Conservation (phyloP, 2,888 invertebrate species). For the Eurytoma californica region DNA sequence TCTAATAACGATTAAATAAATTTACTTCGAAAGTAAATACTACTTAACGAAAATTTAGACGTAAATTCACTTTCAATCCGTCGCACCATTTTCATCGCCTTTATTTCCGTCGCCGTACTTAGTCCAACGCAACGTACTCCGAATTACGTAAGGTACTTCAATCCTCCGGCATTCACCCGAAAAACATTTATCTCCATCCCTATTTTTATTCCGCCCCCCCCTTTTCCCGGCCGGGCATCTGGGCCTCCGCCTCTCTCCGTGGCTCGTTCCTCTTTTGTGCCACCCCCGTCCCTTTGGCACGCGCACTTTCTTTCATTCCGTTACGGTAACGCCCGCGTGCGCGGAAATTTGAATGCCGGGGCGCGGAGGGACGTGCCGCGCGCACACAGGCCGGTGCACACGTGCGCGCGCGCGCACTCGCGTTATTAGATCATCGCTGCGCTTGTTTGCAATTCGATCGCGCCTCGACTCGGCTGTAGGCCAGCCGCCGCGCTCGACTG, state of each 20-base stretch:
- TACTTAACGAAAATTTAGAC: too few relatives aligned
- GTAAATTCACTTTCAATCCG: too few relatives aligned
- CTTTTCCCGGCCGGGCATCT: background rate
- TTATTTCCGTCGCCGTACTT: too few relatives aligned
- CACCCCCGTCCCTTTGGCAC: background rate
- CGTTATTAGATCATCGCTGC: constrained; percentile 59
- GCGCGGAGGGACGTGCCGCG: constrained; percentile 11
- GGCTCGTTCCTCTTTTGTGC: constrained; percentile 15
- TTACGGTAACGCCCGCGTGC: constrained; percentile 28
- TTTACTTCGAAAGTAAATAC: too few relatives aligned
- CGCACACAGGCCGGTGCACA: background rate
- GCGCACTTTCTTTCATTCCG: constrained; percentile 34
- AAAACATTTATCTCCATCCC: constrained; percentile 1
- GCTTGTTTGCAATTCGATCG: constrained; percentile 57
- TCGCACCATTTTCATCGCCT: too few relatives aligned
- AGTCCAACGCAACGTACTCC: too few relatives aligned
- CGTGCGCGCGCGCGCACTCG: constrained; percentile 24
- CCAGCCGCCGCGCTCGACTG: background rate
- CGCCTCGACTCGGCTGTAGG: constrained; percentile 37
- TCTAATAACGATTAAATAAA: too few relatives aligned
- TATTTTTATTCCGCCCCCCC: constrained; percentile 6
- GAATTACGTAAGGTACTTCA: too few relatives aligned
- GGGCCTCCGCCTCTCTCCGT: background rate
- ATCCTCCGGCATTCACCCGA: background rate
- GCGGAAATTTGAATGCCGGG: constrained; percentile 40